Evolutionary conservation across 1,140 invertebrate genomes (phyloP), one percentile per base, ranked within the genome.

Genomic region (Littorina saxatilis): DNA sequence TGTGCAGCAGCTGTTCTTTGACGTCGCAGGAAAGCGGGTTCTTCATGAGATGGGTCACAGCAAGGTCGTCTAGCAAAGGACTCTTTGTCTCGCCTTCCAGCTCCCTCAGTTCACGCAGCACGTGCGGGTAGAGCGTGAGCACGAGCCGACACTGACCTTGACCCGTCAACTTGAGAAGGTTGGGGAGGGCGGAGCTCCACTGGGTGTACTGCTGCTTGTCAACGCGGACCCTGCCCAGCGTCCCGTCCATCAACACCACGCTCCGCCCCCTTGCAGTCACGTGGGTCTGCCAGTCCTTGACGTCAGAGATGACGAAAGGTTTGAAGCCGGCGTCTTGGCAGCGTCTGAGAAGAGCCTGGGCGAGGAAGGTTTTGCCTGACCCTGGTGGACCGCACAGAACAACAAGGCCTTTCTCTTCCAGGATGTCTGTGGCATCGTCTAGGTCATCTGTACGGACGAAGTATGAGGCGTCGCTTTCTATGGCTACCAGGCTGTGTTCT

Each of bases 111-210:
- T 78, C 76, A 5, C 35, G 58, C 76, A 78, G 76, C 35, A 78
- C 39, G 58, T 78, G 76, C 11, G 76, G 76, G n/a, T 78, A 78
- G 32, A 39, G 20, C 7, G 76, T 78, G 76, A 78, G 17, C 58
- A 78, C 76, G 9, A 78, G 0, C 35, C 52, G 35, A n/a, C 35
- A 63, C 7, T 35, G 13, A 0, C 76, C 58, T 2, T 43, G 2
- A 5, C 7, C 39, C 13, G 32, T 63, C 15, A 37, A 20, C 76
- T 15, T 27, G 35, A 40, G n/a, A 13, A 55, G n/a, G 2, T 11
- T 78, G 55, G 17, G n/a, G 23, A 43, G 50, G 23, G 43, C 17
- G 20, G 29, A 27, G 13, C 29, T 20, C 76, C 76, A 78, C 7
- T 17, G 17, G 23, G 15, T 20, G 47, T 63, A 58, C 27, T 78